A percentile compares a stretch with the other conserved stretches of the same genome.
Conservation (phyloP, 2,888 invertebrate genomes). For the Heliconius erato region DNA sequence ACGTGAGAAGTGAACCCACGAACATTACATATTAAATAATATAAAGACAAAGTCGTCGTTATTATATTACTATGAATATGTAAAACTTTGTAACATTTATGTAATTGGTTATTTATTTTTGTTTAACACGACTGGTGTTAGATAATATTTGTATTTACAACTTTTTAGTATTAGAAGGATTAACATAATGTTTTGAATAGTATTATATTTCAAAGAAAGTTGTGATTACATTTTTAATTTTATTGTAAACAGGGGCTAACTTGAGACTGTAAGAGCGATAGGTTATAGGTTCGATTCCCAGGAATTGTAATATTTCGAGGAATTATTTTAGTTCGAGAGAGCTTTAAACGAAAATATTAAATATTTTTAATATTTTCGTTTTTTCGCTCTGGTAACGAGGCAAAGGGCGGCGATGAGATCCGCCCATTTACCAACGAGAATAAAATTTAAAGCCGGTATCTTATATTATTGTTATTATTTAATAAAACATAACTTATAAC, state of each 20-base stretch:
- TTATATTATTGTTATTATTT: neutral
- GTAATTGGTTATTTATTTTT: slow-evolving; percentile 3
- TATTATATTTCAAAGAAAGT: too few species aligned
- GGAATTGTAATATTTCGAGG: too few species aligned
- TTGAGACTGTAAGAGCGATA: too few species aligned
- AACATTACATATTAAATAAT: neutral
- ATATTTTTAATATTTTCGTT: too few species aligned
- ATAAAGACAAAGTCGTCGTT: neutral
- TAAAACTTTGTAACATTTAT: slow-evolving; percentile 9
- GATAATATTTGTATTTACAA: slow-evolving; percentile 4
- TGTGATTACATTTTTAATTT: too few species aligned
- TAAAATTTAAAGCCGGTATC: neutral
- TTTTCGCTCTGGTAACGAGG: too few species aligned
- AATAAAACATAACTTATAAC: neutral
- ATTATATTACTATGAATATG: neutral
- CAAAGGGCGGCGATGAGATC: too few species aligned
- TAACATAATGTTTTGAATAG: neutral
- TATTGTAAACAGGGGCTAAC: too few species aligned
- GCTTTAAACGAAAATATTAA: too few species aligned
- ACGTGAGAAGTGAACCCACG: neutral
- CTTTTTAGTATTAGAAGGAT: neutral
- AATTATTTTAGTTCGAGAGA: too few species aligned
- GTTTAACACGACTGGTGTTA: slow-evolving; percentile 4
- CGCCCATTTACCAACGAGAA: too few species aligned
- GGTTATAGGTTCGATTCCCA: too few species aligned